Evolutionary conservation across 2,113 vertebrate genomes (phyloP), one percentile per base, ranked within the genome.

Genomic region (Ariopsis seemanni): DNA sequence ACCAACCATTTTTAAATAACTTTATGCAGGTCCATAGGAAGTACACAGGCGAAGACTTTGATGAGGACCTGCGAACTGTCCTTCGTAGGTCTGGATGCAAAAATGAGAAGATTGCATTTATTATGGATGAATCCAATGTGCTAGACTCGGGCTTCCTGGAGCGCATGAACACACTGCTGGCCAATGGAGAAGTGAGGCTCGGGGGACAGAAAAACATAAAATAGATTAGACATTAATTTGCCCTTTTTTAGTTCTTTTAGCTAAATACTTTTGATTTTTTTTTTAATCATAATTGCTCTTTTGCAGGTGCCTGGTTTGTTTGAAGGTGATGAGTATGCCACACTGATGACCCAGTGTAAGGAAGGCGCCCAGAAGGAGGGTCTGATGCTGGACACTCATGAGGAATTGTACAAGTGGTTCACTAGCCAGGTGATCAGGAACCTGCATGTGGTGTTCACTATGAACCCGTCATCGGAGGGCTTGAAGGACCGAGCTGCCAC

Each of bases 391-490:
- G 98, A 99, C 93, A 99, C 98, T 0, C 98, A 99, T 0, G 98
- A 99, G 91, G 98, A 99, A 88, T 95, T 99, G 12, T 99, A 99
- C 92, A 98, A 97, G 88, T 99, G 98, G 98, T 99, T 99, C 94
- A 98, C 98, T 58, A 99, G 98, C 92, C 98, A 99, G 93, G 98
- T 99, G 84, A 99, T 99, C 93, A 96, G 97, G 89, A 99, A 99
- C 94, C 96, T 99, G 58, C 98, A 99, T 7, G 98, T 99, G 1
- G 98, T 99, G 87, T 99, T 99, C 94, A 99, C 98, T 92, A 99
- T 99, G 98, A 99, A 99, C 91, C 98, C 98, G 0, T 99, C 98
- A n/a, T 99, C 98, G 0, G 98, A 99, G 92, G 98, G 98, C 6
- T 94, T 99, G 92, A 99, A 99, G 94, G 98, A 99, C 94, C 94